Percentiles rank a stretch among this genome's conserved stretches.
Evolutionary conservation across 2,888 invertebrate genomes (phyloP).

Genomic region (Diaperis boleti): DNA sequence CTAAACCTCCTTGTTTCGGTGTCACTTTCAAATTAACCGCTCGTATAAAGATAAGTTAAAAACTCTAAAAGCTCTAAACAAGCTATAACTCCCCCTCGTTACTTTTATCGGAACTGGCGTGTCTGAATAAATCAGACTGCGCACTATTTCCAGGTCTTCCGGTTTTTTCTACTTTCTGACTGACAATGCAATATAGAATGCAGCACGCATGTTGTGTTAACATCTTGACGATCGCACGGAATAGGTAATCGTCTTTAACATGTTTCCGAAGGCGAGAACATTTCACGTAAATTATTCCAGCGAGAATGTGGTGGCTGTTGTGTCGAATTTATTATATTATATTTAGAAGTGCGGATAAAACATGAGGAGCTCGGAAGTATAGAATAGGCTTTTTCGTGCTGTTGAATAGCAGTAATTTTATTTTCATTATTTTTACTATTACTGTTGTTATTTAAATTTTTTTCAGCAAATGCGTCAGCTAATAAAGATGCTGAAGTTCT

Average conservation of each 20-base stretch:
- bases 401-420: too few species aligned
- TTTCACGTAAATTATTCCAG: constrained; percentile 20
- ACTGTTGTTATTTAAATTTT: too few species aligned
- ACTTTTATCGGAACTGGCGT: constrained; percentile 38
- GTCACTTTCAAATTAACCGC: too few species aligned
- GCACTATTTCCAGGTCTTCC: constrained; percentile 33
- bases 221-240: constrained; percentile 30
- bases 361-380: too few species aligned
- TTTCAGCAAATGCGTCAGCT: too few species aligned
- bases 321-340: neutral
- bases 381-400: too few species aligned
- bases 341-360: too few species aligned
- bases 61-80: constrained; percentile 33
- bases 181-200: constrained; percentile 17
- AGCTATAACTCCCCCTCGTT: constrained; percentile 21
- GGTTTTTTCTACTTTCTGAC: constrained; percentile 24
- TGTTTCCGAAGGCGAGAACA: constrained; percentile 8
- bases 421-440: too few species aligned
- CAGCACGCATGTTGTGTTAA: constrained; percentile 30
- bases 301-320: constrained; percentile 4
- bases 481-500: too few species aligned
- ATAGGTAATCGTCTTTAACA: constrained; percentile 29
- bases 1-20: too few species aligned
- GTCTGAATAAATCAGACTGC: constrained; percentile 38
- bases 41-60: constrained; percentile 41